phyloP scores from a whole-genome alignment of 2,888 invertebrate genomes.

The Noctua fimbriata region DNA sequence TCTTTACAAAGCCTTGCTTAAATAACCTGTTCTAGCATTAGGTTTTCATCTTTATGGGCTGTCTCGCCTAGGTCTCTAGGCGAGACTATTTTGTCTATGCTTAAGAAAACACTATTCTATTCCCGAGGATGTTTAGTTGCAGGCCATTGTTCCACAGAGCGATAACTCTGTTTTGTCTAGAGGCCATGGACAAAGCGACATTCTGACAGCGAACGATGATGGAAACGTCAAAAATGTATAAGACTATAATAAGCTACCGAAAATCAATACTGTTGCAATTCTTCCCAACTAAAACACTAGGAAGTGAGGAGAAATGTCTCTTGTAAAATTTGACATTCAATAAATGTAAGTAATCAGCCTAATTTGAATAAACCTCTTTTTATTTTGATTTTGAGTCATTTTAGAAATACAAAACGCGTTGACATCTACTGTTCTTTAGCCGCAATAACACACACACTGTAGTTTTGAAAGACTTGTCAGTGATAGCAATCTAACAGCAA shows the following conservation, averaged over 20 bases:
- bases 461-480: not conserved
- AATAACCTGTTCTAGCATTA: not conserved
- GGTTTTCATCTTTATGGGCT: not conserved
- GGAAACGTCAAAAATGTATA: not conserved
- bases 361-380: not conserved
- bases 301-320: not conserved
- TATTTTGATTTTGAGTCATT: not conserved
- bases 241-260: not conserved
- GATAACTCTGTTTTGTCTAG: slow-evolving; percentile 1
- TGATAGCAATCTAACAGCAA: not conserved
- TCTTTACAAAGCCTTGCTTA: not conserved
- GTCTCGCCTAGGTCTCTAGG: too few species aligned
- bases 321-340: not conserved
- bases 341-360: not conserved
- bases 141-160: not conserved
- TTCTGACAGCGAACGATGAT: not conserved
- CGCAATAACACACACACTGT: not conserved
- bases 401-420: not conserved
- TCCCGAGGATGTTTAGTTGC: not conserved
- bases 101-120: not conserved
- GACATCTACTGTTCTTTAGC: not conserved
- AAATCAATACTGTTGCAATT: not conserved
- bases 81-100: not conserved
- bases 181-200: not conserved
- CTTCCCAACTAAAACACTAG: not conserved